Base-by-base conservation (phyloP, 1,140 invertebrate species). In the Aphidius gifuensis region DNA sequence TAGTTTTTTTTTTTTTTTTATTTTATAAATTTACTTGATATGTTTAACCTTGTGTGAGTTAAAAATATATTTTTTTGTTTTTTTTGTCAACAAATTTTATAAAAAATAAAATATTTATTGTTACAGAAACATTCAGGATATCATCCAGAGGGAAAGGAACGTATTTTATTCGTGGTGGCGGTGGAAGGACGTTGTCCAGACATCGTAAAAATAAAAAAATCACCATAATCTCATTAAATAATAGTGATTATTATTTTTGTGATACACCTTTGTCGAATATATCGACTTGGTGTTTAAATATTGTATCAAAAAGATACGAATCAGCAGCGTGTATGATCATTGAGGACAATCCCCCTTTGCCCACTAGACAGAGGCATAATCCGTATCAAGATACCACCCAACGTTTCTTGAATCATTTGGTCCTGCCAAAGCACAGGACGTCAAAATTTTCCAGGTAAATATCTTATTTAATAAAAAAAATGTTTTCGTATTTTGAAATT, bases 401-500 rank as follows among this genome's bases (percentile, higher is more conserved):
- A 73, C 77, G 71, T 76, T 76, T 76, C 67, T 64, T 78, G 67
- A 80, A 74, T 60, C 74, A 76, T 65, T 66, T 77, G 70, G 70
- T 80, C 71, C 74, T 80, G 74, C 77, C 77, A 48, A 80, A 80
- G 64, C 80, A 71, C 84, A 94, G 92, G 90, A 92, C 89, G 88
- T 92, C 91, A 89, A 92, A 92, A 92, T 93, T 92, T 90, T 90
- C 90, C 83, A 93, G 78, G 77, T 79, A 54, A 21, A 45, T n/a
- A 48, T 8, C 16, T 46, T 58, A 46, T 61, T 50, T 11, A 43
- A 39, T 44, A 44, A 32, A 48, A 51, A 47, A 46, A 54, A 1
- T 60, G 5, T 2, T 46, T 40, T 38, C 38, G 9, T 9, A 39
- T 45, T 62, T 55, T 47, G 0, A 16, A 5, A 32, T 60, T 11